Base-by-base conservation (phyloP, 2,113 vertebrate genomes). In the Nyctibius bracteatus region DNA sequence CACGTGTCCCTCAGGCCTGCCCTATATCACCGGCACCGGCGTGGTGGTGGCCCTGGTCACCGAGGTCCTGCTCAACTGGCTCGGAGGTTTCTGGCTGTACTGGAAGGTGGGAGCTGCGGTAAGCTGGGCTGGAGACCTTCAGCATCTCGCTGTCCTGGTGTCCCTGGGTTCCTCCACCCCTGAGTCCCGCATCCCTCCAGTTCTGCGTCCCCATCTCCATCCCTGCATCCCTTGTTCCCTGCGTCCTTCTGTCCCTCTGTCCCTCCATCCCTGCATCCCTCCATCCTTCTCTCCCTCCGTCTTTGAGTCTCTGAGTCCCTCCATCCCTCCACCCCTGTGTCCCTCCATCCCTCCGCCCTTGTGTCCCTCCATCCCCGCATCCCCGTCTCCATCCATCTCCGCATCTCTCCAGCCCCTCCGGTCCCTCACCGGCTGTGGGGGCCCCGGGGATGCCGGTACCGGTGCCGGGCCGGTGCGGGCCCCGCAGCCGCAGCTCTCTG, bases 41-140 rank as follows among this genome's bases (percentile, higher is more conserved):
- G 95, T 97, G 88, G 74, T 96, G 82, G 65, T 95, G 58, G 93
- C 94, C 46, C 91, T 94, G 37, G 20, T 88, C 57, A 85, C 91
- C 8, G 65, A 94, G 72, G 81, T 97, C 58, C 44, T 97, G 30
- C 94, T 96, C 2, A 84, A 82, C 88, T 94, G 83, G 95, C 41
- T 95, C 75, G 90, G 92, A 41, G 92, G 88, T 62, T 97, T 96
- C 92, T 71, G 52, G 85, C 82, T 95, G 57, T 95, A 85, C 80
- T 96, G 96, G 95, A 96, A 97, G 97, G 96, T 94, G 79, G 96
- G 94, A n/a, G 21, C 18, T 31, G 57, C 3, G 7, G 27, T 2
- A 6, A 66, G 33, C 49, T 3, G 3, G 30, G 63, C 11, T 37
- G 39, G 41, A 27, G 55, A 12, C 47, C 28, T 30, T 39, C 70